These are phyloP conservation scores for Agelas oroides DNA, from an alignment of 37 sponge, comb jelly and placozoan genomes.

Conservation along the genomic window DNA sequence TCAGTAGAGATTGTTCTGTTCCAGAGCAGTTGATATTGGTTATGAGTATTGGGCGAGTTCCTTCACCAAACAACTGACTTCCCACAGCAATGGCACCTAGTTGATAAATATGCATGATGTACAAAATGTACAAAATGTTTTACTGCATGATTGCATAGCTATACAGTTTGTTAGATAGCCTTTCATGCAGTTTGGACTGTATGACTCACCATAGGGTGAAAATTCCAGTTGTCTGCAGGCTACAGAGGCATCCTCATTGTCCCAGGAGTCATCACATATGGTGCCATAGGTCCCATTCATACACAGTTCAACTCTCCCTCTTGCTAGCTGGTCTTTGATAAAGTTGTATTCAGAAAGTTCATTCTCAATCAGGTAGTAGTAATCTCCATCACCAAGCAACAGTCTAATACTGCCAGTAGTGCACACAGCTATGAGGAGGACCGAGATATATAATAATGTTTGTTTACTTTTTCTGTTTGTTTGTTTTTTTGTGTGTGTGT, in stretches of 20 bases:
- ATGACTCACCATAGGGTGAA: constrained; percentile 26
- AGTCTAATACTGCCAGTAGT: neutral
- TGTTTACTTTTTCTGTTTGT: neutral
- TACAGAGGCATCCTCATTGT: constrained; percentile 23
- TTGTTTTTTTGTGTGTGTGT: too few relatives aligned
- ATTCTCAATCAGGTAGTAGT: neutral
- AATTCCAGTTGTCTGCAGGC: constrained; percentile 43
- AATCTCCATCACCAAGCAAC: neutral
- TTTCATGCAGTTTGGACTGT: too few relatives aligned
- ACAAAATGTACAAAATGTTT: constrained; percentile 44
- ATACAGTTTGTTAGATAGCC: constrained; percentile 20
- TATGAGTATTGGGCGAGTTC: neutral
- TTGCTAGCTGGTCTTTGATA: constrained; percentile 30
- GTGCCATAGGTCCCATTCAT: constrained; percentile 12
- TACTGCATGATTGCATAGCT: constrained; percentile 32
- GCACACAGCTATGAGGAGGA: constrained; percentile 19
- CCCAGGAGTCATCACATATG: constrained; percentile 38
- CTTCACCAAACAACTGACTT: constrained; percentile 24
- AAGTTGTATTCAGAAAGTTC: neutral
- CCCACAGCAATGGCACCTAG: too few relatives aligned
- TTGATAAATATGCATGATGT: too few relatives aligned
- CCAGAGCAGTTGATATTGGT: constrained; percentile 24
- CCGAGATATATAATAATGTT: neutral
- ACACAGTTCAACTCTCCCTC: constrained; percentile 43
- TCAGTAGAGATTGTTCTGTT: constrained; percentile 13